Evolutionary conservation across 2,888 invertebrate genomes (phyloP).

Genomic region (Crocallis elinguaria): DNA sequence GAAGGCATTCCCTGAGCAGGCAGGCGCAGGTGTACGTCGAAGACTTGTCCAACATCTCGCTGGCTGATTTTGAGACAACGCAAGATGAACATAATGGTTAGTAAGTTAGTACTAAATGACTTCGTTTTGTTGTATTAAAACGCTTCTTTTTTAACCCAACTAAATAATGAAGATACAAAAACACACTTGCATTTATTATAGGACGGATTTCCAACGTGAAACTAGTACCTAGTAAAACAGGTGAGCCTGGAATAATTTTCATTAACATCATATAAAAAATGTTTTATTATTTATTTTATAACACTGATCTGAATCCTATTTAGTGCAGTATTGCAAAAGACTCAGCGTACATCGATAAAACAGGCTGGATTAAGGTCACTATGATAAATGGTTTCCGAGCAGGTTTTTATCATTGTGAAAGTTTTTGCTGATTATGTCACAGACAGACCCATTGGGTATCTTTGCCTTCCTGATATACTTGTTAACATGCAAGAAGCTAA

Average conservation of each 20-base stretch:
- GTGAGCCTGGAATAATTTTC: too few relatives aligned
- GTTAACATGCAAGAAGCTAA: neutral
- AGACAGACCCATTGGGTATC: neutral
- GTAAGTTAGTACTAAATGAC: conserved; percentile 42
- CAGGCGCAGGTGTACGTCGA: conserved; percentile 78
- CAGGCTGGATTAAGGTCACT: conserved; percentile 24
- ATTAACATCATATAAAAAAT: too few relatives aligned
- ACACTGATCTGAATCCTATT: neutral
- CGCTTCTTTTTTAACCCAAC: neutral
- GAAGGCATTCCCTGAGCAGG: conserved; percentile 70
- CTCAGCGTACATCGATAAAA: conserved; percentile 16
- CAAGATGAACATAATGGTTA: conserved; percentile 76
- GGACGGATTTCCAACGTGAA: too few relatives aligned
- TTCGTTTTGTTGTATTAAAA: neutral
- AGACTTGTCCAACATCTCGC: conserved; percentile 72
- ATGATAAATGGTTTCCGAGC: conserved; percentile 22
- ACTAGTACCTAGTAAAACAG: too few relatives aligned
- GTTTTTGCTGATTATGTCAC: conserved; percentile 24
- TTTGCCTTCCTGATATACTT: conserved; percentile 3
- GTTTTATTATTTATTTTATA: neutral
- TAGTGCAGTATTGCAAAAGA: conserved; percentile 8
- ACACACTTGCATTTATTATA: too few relatives aligned
- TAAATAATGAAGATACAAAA: too few relatives aligned
- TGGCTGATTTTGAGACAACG: conserved; percentile 75
- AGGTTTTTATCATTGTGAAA: conserved; percentile 22